A percentile compares a stretch with the other conserved stretches of the same genome.
Conservation (phyloP, 2,888 invertebrate genomes). For the Macrophya annulata region DNA sequence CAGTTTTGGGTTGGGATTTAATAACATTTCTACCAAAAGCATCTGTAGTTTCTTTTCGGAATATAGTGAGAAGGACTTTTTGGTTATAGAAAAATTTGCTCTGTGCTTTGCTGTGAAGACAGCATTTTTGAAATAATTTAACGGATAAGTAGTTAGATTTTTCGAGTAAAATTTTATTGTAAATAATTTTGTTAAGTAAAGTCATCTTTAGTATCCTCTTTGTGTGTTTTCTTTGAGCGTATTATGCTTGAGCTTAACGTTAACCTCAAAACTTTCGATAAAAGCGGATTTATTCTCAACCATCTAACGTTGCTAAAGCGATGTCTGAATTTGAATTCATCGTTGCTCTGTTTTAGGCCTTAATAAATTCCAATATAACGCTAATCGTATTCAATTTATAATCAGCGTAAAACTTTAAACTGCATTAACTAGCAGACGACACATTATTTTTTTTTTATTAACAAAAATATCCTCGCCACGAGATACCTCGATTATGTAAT, state of each 20-base stretch:
- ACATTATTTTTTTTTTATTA: background rate
- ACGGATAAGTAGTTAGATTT: conserved; percentile 14
- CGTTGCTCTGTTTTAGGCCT: background rate
- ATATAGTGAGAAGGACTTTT: conserved; percentile 57
- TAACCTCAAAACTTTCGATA: conserved; percentile 23
- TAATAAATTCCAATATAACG: conserved; percentile 9
- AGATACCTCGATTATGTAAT: conserved; percentile 12
- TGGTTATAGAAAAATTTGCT: conserved; percentile 28
- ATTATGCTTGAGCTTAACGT: background rate
- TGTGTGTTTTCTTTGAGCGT: background rate
- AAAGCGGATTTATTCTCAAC: background rate
- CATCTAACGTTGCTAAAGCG: background rate
- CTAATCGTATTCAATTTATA: conserved; percentile 24
- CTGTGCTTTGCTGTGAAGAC: conserved; percentile 9
- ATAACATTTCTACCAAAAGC: conserved; percentile 56
- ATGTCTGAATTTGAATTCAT: background rate
- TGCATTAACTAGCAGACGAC: conserved; percentile 28
- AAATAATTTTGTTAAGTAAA: conserved; percentile 34
- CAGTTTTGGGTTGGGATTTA: conserved; percentile 6
- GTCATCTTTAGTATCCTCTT: conserved; percentile 16
- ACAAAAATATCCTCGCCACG: background rate
- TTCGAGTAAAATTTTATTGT: conserved; percentile 7
- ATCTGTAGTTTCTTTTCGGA: conserved; percentile 63
- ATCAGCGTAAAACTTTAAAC: background rate
- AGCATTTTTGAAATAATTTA: conserved; percentile 29